Base-by-base conservation (phyloP, 2,113 vertebrate genomes). In the Daubentonia madagascariensis region DNA sequence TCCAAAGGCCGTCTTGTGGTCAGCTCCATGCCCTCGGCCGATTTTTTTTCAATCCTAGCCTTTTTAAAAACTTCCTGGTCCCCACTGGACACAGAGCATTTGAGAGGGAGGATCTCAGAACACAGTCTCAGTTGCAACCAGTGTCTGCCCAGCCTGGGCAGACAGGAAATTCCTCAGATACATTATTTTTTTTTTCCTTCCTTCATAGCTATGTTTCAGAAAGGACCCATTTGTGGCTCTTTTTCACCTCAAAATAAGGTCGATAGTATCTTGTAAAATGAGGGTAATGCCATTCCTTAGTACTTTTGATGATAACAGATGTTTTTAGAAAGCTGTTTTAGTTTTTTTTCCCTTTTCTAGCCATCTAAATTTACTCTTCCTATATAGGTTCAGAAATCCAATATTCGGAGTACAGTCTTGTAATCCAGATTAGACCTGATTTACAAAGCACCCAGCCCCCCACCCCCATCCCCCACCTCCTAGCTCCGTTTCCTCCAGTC, bases 291-390 rank as follows among this genome's bases (percentile, higher is more conserved):
- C 84, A 91, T 59, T 30, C 37, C 72, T 83, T 92, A 57, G 72
- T 61, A 45, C 67, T 94, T 94, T 68, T 68, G 93, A 72, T 85
- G 65, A 75, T 89, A 76, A 75, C 87, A 76, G 65, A 6, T 84
- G 61, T 85, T 96, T 97, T 96, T 78, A 75, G 43, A 97, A 43
- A 81, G 65, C 68, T 87, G 22, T 76, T 94, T 75, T 85, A n/a
- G 85, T 23, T 40, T 43, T 48, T 78, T 86, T 68, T 91, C 32
- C 9, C 48, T 75, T 80, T 83, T 65, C 63, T 94, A 63, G 81
- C 85, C 50, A 32, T 83, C 45, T 48, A 72, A 48, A 40, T 73
- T 0, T 2, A 94, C 72, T 94, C 61, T 87, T 84, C 37, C 45
- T 80, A 9, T 63, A 52, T 68, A 92, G 50, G 40, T n/a, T 90